These are phyloP conservation scores for Cotesia vestalis DNA, from an alignment of 1,140 invertebrate genomes.

Conservation along the genomic window DNA sequence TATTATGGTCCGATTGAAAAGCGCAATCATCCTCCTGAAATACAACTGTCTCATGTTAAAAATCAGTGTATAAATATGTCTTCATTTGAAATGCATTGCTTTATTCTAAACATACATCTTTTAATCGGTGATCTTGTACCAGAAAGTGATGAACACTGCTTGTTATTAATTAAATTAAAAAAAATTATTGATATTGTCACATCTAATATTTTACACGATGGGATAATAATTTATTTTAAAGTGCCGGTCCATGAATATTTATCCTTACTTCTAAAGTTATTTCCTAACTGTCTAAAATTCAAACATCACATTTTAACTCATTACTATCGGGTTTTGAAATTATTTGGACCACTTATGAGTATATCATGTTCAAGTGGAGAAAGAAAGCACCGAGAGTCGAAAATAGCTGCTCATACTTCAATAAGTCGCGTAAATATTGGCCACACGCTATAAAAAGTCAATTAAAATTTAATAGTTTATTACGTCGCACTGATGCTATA, in stretches of 20 bases:
- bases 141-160: not conserved
- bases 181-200: conserved; percentile 1
- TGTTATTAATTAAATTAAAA: not conserved
- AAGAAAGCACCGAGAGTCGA: too few relatives aligned
- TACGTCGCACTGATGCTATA: too few relatives aligned
- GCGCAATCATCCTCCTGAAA: not conserved
- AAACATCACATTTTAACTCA: not conserved
- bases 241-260: not conserved
- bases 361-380: too few relatives aligned
- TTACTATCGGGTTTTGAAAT: too few relatives aligned
- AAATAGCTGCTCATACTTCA: too few relatives aligned
- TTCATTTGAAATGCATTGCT: not conserved
- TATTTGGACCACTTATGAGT: not conserved
- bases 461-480: too few relatives aligned
- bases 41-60: not conserved
- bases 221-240: not conserved
- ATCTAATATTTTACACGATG: not conserved
- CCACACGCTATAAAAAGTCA: too few relatives aligned
- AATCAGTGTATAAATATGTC: not conserved
- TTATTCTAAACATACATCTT: not conserved
- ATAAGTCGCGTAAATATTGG: too few relatives aligned
- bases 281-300: not conserved
- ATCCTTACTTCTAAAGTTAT: not conserved
- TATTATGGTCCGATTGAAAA: not conserved
- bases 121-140: not conserved